These are phyloP conservation scores for Xiphophorus couchianus DNA, from an alignment of 2,113 vertebrate species.

Conservation along the genomic window DNA sequence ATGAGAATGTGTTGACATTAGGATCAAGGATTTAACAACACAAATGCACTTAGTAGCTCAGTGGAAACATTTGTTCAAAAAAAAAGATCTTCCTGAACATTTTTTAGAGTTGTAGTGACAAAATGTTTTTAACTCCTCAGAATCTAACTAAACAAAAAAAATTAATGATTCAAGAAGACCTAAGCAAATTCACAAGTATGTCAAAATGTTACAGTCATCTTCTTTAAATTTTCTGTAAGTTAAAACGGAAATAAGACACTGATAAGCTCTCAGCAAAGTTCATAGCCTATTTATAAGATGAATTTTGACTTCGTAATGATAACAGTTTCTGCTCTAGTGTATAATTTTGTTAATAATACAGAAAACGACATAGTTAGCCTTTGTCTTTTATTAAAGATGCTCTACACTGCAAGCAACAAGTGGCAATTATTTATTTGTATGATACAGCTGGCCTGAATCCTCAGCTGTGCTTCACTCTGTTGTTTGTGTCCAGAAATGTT, in stretches of 20 bases:
- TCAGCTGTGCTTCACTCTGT: constrained; percentile 36
- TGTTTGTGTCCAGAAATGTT: constrained; percentile 66
- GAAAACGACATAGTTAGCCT: constrained; percentile 29
- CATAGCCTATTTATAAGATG: background rate
- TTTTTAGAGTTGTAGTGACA: no score
- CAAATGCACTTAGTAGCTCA: background rate
- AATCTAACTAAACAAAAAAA: background rate
- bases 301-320: constrained; percentile 8
- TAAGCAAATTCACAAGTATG: no score
- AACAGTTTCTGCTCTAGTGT: constrained; percentile 13
- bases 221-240: no score
- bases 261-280: background rate
- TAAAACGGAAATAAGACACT: background rate
- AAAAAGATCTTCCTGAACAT: no score
- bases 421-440: constrained; percentile 59
- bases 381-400: constrained; percentile 42
- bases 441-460: constrained; percentile 50
- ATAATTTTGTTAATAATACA: constrained; percentile 52
- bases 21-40: background rate
- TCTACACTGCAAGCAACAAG: constrained; percentile 59
- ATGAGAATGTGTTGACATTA: background rate
- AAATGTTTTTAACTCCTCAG: background rate
- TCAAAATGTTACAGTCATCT: no score
- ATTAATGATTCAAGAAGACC: background rate
- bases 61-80: no score